phyloP scores from a whole-genome alignment of 2,888 invertebrate species.

The Sminthurinus aureus region DNA sequence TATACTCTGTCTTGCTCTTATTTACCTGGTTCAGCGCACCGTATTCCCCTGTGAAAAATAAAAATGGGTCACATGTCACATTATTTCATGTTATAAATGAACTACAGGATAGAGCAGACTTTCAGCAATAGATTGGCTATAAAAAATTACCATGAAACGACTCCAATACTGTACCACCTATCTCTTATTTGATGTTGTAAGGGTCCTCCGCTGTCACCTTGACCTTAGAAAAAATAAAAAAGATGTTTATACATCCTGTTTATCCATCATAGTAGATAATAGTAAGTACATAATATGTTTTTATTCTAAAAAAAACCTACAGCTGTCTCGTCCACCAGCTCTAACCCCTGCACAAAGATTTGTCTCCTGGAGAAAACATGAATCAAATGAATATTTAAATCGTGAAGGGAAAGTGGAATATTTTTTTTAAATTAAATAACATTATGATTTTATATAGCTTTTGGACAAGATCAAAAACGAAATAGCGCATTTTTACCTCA shows the following conservation, averaged over 20 bases:
- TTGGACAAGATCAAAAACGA: too few species aligned
- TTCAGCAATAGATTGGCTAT: too few species aligned
- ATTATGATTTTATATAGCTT: too few species aligned
- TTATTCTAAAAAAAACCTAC: too few species aligned
- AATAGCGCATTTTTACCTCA: slow-evolving; percentile 49
- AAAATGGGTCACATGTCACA: too few species aligned
- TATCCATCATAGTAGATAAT: too few species aligned
- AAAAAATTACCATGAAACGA: slow-evolving; percentile 81
- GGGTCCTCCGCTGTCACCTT: slow-evolving; percentile 74
- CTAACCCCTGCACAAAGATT: slow-evolving; percentile 79
- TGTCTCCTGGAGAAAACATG: slow-evolving; percentile 66
- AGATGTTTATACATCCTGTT: slow-evolving; percentile 26
- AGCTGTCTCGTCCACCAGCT: too few species aligned
- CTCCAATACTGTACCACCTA: slow-evolving; percentile 79
- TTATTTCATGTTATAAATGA: too few species aligned
- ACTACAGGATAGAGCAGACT: too few species aligned
- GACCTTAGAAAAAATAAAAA: not conserved
- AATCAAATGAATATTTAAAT: slow-evolving; percentile 6
- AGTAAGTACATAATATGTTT: too few species aligned
- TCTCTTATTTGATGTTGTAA: slow-evolving; percentile 74
- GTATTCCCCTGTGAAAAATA: slow-evolving; percentile 63
- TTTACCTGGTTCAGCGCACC: slow-evolving; percentile 75
- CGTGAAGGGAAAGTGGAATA: not conserved
- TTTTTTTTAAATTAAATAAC: not conserved
- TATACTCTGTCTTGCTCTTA: too few species aligned